These are phyloP conservation scores for Puntigrus tetrazona DNA, from an alignment of 2,113 vertebrate genomes.

Conservation along the genomic window DNA sequence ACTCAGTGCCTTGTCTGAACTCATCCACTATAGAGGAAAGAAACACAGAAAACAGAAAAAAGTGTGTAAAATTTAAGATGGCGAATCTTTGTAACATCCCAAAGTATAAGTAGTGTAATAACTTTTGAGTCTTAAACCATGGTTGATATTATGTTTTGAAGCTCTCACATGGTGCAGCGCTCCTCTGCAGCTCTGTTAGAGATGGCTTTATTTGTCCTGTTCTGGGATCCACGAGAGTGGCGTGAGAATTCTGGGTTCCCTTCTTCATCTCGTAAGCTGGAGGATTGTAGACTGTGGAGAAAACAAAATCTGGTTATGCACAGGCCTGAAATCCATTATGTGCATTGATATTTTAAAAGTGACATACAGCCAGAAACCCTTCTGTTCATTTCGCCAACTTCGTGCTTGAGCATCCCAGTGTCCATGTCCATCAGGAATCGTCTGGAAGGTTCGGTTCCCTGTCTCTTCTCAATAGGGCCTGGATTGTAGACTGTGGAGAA, in stretches of 20 bases:
- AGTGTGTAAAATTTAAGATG: not conserved
- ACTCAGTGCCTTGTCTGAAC: slow-evolving; percentile 22
- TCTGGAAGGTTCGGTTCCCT: slow-evolving; percentile 54
- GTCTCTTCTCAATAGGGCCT: not conserved
- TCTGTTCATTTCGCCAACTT: slow-evolving; percentile 31
- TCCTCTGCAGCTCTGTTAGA: slow-evolving; percentile 51
- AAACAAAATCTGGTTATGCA: not conserved
- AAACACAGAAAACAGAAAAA: not conserved
- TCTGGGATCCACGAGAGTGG: slow-evolving; percentile 45
- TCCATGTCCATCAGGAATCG: not conserved
- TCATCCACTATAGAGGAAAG: slow-evolving; percentile 21
- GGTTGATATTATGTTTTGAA: not conserved
- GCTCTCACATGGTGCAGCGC: slow-evolving; percentile 24
- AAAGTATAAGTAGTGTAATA: not conserved
- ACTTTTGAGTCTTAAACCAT: not conserved
- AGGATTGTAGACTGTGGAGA: slow-evolving; percentile 53
- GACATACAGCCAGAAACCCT: slow-evolving; percentile 49
- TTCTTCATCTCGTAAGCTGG: slow-evolving; percentile 55
- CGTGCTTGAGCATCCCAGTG: not conserved
- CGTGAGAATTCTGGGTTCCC: slow-evolving; percentile 61
- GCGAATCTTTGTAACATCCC: not conserved
- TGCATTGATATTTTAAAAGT: not conserved
- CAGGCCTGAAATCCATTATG: not conserved
- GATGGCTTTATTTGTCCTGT: slow-evolving; percentile 31
- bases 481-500: not conserved